These are phyloP conservation scores for Matsumurasca onukii DNA, from an alignment of 1,140 invertebrate genomes.

Conservation along the genomic window DNA sequence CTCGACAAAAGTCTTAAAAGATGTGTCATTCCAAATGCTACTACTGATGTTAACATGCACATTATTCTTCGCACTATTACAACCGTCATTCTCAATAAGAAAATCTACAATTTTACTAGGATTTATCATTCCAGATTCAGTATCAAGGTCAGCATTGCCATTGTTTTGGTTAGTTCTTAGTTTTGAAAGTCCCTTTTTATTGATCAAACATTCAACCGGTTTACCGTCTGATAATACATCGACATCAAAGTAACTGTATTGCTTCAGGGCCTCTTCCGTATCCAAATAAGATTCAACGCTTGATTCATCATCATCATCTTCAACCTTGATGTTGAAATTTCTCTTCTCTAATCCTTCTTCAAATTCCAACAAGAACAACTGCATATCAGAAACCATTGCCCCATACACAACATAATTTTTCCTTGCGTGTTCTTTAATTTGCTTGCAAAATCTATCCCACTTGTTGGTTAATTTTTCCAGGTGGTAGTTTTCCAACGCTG, in stretches of 20 bases:
- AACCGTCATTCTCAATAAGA: too few species aligned
- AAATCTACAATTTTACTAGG: too few species aligned
- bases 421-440: conserved; percentile 10
- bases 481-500: conserved; percentile 7
- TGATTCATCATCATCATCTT: not conserved
- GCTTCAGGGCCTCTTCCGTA: not conserved
- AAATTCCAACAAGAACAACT: conserved; percentile 18
- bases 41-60: too few species aligned
- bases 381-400: not conserved
- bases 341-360: conserved; percentile 7
- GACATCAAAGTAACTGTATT: not conserved
- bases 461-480: conserved; percentile 1
- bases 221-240: not conserved
- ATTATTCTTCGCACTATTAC: too few species aligned
- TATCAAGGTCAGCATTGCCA: too few species aligned
- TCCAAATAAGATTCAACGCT: not conserved
- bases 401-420: conserved; percentile 7
- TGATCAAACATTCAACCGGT: not conserved
- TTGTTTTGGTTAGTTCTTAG: too few species aligned
- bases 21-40: too few species aligned
- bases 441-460: not conserved
- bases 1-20: too few species aligned
- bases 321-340: conserved; percentile 2
- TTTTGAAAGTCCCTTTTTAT: too few species aligned
- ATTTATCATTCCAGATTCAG: too few species aligned